Base-by-base conservation (phyloP, 2,113 vertebrate genomes). In the Macaca nemestrina region DNA sequence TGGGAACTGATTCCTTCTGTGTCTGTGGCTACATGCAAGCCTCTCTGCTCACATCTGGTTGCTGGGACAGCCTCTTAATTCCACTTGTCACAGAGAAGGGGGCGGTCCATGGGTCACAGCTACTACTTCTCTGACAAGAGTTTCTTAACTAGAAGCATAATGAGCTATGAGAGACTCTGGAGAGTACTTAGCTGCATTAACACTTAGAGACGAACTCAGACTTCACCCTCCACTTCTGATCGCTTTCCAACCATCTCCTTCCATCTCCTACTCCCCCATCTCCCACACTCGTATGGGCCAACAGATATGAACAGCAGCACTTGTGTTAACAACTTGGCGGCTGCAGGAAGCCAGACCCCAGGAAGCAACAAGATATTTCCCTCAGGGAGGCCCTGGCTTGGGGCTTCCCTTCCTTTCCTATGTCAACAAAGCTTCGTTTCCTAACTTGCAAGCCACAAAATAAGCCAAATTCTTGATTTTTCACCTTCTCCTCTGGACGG, bases 321-420 rank as follows among this genome's bases (percentile, higher is more conserved):
- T 89, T 97, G 96, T 93, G 93, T 97, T 97, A 93, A 97, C 95
- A 90, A 35, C 89, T 87, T 96, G 91, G 82, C 30, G 11, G 64
- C 75, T 87, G 61, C 9, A 70, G 70, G 90, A 94, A 92, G 70
- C 78, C 93, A 97, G 87, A 84, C 79, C 80, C 92, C 88, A 95
- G 97, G 96, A 97, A 97, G 84, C 95, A 97, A 92, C 83, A 67
- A 95, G 96, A 92, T 93, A 92, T 87, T 93, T 97, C 95, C 92
- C 95, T 85, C 20, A 85, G 87, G 92, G 92, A 85, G 80, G 75
- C 45, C 73, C 86, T 79, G 94, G 72, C 52, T 94, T 68, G 89
- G 91, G 93, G 52, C 70, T 97, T 97, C 92, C 75, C 79, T 95
- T 97, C 92, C 79, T 90, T 94, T 93, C 57, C 96, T 97, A 8